These are phyloP conservation scores for Trichogramma evanescens DNA, from an alignment of 2,888 invertebrate species.

Conservation along the genomic window DNA sequence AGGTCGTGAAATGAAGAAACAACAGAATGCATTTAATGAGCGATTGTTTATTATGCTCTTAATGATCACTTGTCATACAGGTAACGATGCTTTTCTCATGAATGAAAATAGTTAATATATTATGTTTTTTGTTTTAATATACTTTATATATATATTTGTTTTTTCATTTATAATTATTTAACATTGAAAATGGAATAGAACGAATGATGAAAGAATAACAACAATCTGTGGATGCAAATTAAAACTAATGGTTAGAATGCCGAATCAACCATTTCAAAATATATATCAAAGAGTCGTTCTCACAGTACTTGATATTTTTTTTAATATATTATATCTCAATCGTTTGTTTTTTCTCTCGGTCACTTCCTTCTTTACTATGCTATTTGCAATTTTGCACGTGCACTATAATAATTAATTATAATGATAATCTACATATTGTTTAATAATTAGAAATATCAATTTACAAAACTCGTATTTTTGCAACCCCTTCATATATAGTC, in stretches of 20 bases:
- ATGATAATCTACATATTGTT: no score
- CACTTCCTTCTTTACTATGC: slow-evolving; percentile 19
- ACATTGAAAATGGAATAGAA: slow-evolving; percentile 47
- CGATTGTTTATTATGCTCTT: slow-evolving; percentile 50
- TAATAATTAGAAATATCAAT: not conserved
- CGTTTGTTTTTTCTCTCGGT: not conserved
- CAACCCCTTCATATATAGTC: not conserved
- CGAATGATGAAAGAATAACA: slow-evolving; percentile 46
- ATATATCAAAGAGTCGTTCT: slow-evolving; percentile 20
- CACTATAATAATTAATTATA: slow-evolving; percentile 6
- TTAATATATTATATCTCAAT: not conserved
- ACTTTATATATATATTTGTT: slow-evolving; percentile 22
- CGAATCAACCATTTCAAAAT: slow-evolving; percentile 29
- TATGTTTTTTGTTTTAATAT: slow-evolving; percentile 35
- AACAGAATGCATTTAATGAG: slow-evolving; percentile 49
- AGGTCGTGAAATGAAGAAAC: slow-evolving; percentile 48
- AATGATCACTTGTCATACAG: slow-evolving; percentile 49
- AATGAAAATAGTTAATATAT: slow-evolving; percentile 50
- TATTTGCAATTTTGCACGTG: slow-evolving; percentile 17
- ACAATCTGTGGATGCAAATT: slow-evolving; percentile 46
- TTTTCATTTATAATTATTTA: slow-evolving; percentile 43
- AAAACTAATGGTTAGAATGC: slow-evolving; percentile 43
- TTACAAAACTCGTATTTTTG: slow-evolving; percentile 12
- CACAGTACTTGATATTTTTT: slow-evolving; percentile 8
- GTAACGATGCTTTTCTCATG: slow-evolving; percentile 48